These are phyloP conservation scores for Palloptera scutellata DNA, from an alignment of 2,888 invertebrate species.

Conservation along the genomic window DNA sequence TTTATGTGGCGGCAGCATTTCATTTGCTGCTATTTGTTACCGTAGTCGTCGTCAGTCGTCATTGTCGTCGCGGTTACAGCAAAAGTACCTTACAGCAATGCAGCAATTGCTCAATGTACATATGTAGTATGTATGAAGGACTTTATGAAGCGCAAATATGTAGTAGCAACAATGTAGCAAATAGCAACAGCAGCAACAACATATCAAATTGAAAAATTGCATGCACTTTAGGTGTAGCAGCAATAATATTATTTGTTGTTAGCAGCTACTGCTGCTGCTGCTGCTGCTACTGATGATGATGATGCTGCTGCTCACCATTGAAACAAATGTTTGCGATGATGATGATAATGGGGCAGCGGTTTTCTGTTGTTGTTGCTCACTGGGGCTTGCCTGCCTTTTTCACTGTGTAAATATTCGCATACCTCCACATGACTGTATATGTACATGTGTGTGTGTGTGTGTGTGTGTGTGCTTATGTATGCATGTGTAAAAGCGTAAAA, in stretches of 20 bases:
- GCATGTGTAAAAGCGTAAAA: not conserved
- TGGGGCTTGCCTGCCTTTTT: constrained; percentile 9
- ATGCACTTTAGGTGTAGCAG: constrained; percentile 57
- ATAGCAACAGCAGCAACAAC: not conserved
- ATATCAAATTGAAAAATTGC: constrained; percentile 59
- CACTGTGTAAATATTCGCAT: not conserved
- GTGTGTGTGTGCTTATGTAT: not conserved
- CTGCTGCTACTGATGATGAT: constrained; percentile 11
- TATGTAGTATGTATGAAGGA: too few species aligned
- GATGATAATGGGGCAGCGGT: not conserved
- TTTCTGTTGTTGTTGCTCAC: constrained; percentile 8
- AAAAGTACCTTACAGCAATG: not conserved
- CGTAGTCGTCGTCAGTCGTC: not conserved
- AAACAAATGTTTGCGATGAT: too few species aligned
- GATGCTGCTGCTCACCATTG: too few species aligned
- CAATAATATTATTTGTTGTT: constrained; percentile 31
- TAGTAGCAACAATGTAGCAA: constrained; percentile 2
- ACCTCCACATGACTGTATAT: not conserved
- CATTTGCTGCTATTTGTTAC: constrained; percentile 17
- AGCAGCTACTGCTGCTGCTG: too few species aligned
- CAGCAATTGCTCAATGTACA: not conserved
- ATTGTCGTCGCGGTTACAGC: not conserved
- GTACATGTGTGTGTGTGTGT: not conserved
- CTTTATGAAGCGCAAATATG: too few species aligned
- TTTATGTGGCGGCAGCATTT: constrained; percentile 34